Conservation (phyloP, 2,888 invertebrate species). For the Cepaea hortensis region DNA sequence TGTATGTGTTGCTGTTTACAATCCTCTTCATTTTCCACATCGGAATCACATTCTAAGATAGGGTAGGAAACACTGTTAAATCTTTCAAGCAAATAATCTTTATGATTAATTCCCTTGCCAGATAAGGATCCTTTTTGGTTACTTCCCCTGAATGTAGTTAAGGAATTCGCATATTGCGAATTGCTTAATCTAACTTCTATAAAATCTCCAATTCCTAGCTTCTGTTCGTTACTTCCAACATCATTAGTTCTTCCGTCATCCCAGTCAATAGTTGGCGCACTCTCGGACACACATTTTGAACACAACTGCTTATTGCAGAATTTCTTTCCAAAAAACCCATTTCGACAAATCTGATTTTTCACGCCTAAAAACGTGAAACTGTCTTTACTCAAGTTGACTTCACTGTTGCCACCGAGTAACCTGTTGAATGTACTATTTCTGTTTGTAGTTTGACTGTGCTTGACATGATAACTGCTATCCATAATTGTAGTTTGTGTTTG, state of each 20-base stretch:
- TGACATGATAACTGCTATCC: too few relatives aligned
- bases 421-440: conserved; percentile 26
- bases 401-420: not conserved
- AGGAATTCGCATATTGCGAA: not conserved
- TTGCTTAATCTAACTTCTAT: conserved; percentile 18
- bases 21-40: conserved; percentile 20
- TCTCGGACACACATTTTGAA: conserved; percentile 45
- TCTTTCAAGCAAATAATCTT: conserved; percentile 19
- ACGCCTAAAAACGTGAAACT: conserved; percentile 41
- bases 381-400: conserved; percentile 2
- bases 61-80: conserved; percentile 35
- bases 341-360: conserved; percentile 42
- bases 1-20: not conserved
- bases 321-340: conserved; percentile 37
- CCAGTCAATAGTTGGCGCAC: conserved; percentile 45
- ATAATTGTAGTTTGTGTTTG: not conserved
- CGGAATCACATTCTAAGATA: conserved; percentile 46
- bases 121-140: not conserved
- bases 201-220: not conserved
- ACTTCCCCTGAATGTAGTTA: not conserved
- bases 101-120: not conserved
- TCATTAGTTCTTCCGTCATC: conserved; percentile 21
- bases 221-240: not conserved
- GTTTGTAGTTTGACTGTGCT: not conserved
- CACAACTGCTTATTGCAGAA: conserved; percentile 48